phyloP scores from a whole-genome alignment of 2,797 vertebrate species.

The Hapalemur alaotrensis region DNA sequence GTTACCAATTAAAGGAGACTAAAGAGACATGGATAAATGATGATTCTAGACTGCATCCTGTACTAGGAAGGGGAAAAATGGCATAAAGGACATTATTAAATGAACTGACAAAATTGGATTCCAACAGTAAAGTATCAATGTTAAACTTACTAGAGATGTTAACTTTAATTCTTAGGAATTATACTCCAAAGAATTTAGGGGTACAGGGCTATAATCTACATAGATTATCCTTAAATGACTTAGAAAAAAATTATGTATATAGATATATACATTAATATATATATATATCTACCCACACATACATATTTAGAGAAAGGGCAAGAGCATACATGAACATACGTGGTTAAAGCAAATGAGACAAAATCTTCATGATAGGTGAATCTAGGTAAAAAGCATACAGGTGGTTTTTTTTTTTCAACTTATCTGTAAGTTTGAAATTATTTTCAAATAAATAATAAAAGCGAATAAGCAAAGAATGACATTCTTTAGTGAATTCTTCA shows the following conservation, averaged over 20 bases:
- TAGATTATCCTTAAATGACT: not conserved
- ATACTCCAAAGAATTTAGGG: not conserved
- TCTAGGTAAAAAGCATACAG: not conserved
- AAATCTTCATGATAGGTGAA: not conserved
- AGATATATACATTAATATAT: not conserved
- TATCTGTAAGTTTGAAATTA: not conserved
- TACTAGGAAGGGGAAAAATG: not conserved
- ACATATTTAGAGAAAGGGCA: not conserved
- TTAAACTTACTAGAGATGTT: not conserved
- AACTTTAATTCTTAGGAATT: not conserved
- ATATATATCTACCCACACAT: not conserved
- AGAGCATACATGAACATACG: not conserved
- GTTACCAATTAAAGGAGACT: not conserved
- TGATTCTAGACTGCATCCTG: not conserved
- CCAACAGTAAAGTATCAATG: not conserved
- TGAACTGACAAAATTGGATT: not conserved
- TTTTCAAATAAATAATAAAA: constrained; percentile 21
- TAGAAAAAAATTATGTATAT: not conserved
- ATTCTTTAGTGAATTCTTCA: not conserved
- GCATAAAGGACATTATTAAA: not conserved
- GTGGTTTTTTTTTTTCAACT: not conserved
- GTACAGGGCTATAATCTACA: not conserved
- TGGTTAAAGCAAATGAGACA: not conserved
- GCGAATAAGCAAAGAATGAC: not conserved
- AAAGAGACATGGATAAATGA: not conserved